These are phyloP conservation scores for Macrotus californicus DNA, from an alignment of 2,113 vertebrate genomes.

Conservation along the genomic window DNA sequence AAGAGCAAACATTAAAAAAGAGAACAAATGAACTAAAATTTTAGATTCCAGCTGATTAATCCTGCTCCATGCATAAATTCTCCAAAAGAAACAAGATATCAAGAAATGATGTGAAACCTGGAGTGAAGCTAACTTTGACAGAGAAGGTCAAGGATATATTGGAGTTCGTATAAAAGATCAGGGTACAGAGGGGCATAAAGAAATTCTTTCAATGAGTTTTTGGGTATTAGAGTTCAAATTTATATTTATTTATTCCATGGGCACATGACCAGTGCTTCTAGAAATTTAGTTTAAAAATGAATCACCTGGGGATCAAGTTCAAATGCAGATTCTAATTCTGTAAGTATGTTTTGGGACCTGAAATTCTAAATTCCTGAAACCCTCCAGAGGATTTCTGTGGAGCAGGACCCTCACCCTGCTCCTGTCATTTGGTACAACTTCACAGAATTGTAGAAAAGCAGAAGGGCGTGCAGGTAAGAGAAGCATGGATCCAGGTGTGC, in stretches of 20 bases:
- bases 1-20: too few species aligned
- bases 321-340: neutral
- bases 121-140: neutral
- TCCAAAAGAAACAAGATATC: neutral
- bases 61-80: neutral
- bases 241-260: neutral
- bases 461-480: neutral
- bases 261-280: neutral
- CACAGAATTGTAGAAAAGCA: neutral
- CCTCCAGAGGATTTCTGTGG: neutral
- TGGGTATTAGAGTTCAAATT: neutral
- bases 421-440: too few species aligned
- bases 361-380: neutral
- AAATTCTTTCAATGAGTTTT: neutral
- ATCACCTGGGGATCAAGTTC: neutral
- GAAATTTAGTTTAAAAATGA: neutral
- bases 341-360: rapidly evolving
- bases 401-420: neutral
- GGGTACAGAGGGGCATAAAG: neutral
- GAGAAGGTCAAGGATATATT: rapidly evolving
- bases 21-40: neutral
- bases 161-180: neutral
- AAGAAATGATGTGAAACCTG: neutral
- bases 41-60: neutral
- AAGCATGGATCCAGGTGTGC: neutral